Base-by-base conservation (phyloP, 2,113 vertebrate genomes). In the Callospermophilus lateralis region DNA sequence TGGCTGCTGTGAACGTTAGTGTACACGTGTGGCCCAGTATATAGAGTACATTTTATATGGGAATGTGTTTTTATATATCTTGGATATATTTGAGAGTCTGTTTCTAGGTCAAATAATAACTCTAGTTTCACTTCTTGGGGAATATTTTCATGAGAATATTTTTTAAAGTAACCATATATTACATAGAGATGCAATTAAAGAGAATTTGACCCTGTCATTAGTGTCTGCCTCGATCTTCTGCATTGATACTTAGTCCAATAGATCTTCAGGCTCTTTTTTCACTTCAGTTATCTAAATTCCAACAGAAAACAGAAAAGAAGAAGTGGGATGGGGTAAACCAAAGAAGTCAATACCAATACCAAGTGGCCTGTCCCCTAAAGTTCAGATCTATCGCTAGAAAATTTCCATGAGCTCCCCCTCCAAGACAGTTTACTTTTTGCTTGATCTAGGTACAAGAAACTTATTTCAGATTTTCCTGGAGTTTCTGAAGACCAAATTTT, bases 221-320 rank as follows among this genome's bases (percentile, higher is more conserved):
- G 11, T 6, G 55, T 45, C 7, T 84, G 9, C 77, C 89, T 80
- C 51, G n/a, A 48, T 77, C 39, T 55, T 95, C 70, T 68, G 30
- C 83, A 74, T 42, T 45, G 37, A 17, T 42, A n/a, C 42, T 94
- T 51, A 80, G 2, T 73, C 51, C 96, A 34, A 93, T 32, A 48
- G 72, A 55, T 81, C 16, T 77, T 83, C 86, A 90, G 20, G 39
- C 32, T 89, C 20, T 84, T 48, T 93, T 28, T 55, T 97, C 53
- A 39, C 48, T 39, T 79, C 55, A 86, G 65, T 90, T 48, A 90
- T 34, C 24, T 61, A 94, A 83, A 90, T 48, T 55, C 16, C 55
- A 63, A 30, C 16, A 32, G n/a, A 87, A 95, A 92, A 39, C 53
- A 76, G 53, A 93, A 80, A 51, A 79, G 37, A 93, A 83, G 24